Conservation (phyloP, 2,888 invertebrate species). For the Ganaspis brasiliensis region DNA sequence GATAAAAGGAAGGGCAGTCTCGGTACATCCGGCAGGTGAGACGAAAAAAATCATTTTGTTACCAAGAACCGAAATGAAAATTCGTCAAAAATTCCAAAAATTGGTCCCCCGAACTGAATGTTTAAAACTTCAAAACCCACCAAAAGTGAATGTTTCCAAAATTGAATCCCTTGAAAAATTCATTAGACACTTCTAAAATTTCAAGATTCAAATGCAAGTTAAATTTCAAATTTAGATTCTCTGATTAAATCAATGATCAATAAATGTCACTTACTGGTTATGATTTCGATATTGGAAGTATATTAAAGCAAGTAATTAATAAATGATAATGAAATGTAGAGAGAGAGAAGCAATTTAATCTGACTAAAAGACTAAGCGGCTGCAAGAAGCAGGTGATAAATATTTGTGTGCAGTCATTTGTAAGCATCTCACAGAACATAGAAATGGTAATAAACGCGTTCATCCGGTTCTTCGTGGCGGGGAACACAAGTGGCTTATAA, state of each 20-base stretch:
- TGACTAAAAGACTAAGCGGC: conserved; percentile 4
- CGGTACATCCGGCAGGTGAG: conserved; percentile 89
- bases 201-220: too few species aligned
- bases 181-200: too few species aligned
- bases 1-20: conserved; percentile 88
- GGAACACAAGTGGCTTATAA: conserved; percentile 27
- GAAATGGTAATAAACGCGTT: conserved; percentile 43
- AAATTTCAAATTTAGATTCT: too few species aligned
- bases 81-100: too few species aligned
- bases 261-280: too few species aligned
- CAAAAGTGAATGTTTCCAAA: too few species aligned
- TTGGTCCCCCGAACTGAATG: too few species aligned
- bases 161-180: too few species aligned
- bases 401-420: conserved; percentile 42
- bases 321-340: conserved; percentile 22
- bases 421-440: conserved; percentile 37
- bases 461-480: conserved; percentile 27
- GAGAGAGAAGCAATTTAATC: conserved; percentile 19
- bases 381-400: conserved; percentile 41
- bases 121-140: too few species aligned
- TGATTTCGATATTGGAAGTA: too few species aligned
- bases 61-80: too few species aligned
- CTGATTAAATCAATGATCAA: too few species aligned
- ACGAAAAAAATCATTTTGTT: conserved; percentile 11
- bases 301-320: conserved; percentile 12